Evolutionary conservation across 2,797 vertebrate genomes (phyloP).

Genomic region (Rhodeus uyekii): DNA sequence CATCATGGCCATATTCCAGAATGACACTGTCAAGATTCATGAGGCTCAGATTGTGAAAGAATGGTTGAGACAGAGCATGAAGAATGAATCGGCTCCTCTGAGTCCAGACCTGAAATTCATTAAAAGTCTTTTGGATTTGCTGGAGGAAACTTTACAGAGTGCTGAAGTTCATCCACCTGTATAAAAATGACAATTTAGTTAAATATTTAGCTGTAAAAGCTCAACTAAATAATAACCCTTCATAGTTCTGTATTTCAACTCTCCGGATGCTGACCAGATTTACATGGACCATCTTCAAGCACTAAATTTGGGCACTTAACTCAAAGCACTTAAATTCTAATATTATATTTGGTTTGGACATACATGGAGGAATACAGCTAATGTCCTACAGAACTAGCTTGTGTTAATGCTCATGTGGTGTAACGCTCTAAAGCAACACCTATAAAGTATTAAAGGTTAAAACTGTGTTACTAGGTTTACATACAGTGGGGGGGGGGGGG

Average conservation of each 20-base stretch:
- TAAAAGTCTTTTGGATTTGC: no score
- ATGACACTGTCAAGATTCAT: no score
- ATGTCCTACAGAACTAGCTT: background rate
- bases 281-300: no score
- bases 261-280: background rate
- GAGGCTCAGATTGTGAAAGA: no score
- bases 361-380: background rate
- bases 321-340: background rate
- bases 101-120: no score
- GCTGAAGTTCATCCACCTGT: no score
- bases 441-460: constrained; percentile 8
- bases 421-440: background rate
- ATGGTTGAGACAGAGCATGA: no score
- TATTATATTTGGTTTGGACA: background rate
- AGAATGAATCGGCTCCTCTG: no score
- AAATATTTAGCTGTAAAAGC: background rate
- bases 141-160: no score
- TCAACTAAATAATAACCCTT: background rate
- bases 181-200: background rate
- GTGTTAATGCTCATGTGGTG: background rate
- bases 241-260: background rate
- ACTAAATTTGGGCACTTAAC: no score
- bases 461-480: background rate
- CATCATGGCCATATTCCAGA: no score
- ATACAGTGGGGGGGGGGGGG: background rate